These are phyloP conservation scores for Tenthredo livida DNA, from an alignment of 2,888 invertebrate species.

Conservation along the genomic window DNA sequence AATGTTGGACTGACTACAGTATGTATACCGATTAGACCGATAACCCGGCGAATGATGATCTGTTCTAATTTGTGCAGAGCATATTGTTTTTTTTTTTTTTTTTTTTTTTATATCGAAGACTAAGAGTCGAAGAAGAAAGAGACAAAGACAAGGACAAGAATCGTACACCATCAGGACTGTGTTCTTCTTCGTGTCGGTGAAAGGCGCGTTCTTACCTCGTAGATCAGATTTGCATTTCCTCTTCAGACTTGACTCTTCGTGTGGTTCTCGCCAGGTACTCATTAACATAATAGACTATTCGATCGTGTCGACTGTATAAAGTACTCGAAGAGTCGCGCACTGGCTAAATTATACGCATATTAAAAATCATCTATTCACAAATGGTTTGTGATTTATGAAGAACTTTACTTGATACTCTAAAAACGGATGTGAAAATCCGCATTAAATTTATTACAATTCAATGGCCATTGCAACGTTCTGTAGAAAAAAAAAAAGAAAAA, in stretches of 20 bases:
- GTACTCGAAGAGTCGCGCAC: neutral
- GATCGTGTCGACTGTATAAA: neutral
- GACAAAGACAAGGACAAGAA: neutral
- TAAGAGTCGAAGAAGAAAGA: neutral
- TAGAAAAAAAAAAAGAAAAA: neutral
- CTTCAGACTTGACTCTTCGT: neutral
- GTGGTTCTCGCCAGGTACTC: neutral
- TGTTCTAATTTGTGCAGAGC: neutral
- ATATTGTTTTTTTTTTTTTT: neutral
- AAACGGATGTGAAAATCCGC: neutral
- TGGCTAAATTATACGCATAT: neutral
- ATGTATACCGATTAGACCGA: neutral
- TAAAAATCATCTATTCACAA: neutral
- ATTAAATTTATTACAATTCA: neutral
- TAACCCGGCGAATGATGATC: neutral
- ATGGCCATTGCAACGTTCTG: neutral
- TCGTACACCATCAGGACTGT: neutral
- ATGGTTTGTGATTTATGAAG: neutral
- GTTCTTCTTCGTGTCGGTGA: slow-evolving; percentile 4
- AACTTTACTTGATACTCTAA: neutral
- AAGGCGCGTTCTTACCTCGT: slow-evolving; percentile 12
- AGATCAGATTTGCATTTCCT: slow-evolving; percentile 25
- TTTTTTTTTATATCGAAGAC: neutral
- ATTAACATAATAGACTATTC: slow-evolving; percentile 14
- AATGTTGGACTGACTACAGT: neutral